Evolutionary conservation across 2,888 invertebrate genomes (phyloP).

Genomic region (Leptinotarsa rubiginosa): DNA sequence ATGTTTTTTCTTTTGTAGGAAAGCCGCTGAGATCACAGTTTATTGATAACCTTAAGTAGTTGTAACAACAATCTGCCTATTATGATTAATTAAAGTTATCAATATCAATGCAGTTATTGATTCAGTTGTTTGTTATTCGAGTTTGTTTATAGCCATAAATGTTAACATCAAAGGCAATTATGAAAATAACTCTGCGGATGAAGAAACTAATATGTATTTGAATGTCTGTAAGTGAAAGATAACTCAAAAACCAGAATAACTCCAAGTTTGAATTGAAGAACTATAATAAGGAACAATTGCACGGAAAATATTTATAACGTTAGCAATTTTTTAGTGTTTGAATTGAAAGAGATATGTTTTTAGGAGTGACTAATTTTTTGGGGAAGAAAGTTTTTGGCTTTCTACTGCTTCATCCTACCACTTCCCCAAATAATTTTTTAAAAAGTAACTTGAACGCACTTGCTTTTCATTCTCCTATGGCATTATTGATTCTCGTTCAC

Average conservation of each 20-base stretch:
- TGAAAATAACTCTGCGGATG: neutral
- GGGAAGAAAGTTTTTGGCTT: too few species aligned
- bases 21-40: constrained; percentile 3
- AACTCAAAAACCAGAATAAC: neutral
- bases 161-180: constrained; percentile 5
- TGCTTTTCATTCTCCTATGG: too few species aligned
- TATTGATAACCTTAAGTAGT: constrained; percentile 11
- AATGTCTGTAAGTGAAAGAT: neutral
- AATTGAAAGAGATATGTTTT: too few species aligned
- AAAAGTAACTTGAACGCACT: too few species aligned
- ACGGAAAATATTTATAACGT: too few species aligned
- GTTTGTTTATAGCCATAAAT: neutral
- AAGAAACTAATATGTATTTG: neutral
- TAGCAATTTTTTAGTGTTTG: too few species aligned
- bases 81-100: constrained; percentile 10
- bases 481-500: too few species aligned
- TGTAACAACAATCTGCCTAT: constrained; percentile 9
- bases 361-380: too few species aligned
- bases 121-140: constrained; percentile 10
- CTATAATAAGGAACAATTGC: too few species aligned
- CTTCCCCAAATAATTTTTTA: too few species aligned
- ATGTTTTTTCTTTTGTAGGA: neutral
- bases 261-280: too few species aligned
- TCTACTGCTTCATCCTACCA: too few species aligned
- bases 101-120: constrained; percentile 9